Base-by-base conservation (phyloP, 92 coral and sea anemone genomes). In the Isaurus tuberculatus region DNA sequence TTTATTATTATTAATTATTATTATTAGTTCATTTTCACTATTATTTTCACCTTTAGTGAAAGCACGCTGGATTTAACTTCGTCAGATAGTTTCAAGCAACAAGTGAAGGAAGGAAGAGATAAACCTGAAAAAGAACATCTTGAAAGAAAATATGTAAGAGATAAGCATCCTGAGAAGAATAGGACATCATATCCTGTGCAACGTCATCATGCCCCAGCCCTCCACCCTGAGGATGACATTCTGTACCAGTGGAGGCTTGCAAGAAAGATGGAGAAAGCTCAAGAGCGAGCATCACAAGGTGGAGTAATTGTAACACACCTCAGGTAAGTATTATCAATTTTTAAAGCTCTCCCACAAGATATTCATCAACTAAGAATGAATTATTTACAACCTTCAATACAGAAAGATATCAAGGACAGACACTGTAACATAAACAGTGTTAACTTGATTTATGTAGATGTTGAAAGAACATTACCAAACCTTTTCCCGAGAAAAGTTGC, bases 211-310 rank as follows among this genome's bases (percentile, higher is more conserved):
- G 86, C 87, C 26, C 87, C 87, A 22, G 90, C 90, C 87, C 92
- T 83, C 32, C 81, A 90, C 70, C 98, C 95, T 43, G 99, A 97
- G 88, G 98, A 97, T 27, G 99, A 97, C 73, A 97, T 97, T 60
- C 88, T 97, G 40, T 97, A 97, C 84, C 98, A 97, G 86, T 97
- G 99, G 99, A 90, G 99, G 40, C 86, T 97, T 72, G 90, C 98
- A 69, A 88, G 97, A 40, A 92, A 93, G 80, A 91, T 94, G 94
- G 99, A 97, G 75, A 90, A 86, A 57, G 99, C 99, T 16, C 93
- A 97, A 79, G 92, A 94, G 32, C 73, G 75, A 27, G 95, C 88
- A 20, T 69, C 70, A 58, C 69, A 51, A 30, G 31, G 89, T 65
- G 49, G 36, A 81, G 19, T 11, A 8, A 40, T 16, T 49, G 5